Evolutionary conservation across 2,113 vertebrate species (phyloP).

Genomic region (Poicephalus meyeri): DNA sequence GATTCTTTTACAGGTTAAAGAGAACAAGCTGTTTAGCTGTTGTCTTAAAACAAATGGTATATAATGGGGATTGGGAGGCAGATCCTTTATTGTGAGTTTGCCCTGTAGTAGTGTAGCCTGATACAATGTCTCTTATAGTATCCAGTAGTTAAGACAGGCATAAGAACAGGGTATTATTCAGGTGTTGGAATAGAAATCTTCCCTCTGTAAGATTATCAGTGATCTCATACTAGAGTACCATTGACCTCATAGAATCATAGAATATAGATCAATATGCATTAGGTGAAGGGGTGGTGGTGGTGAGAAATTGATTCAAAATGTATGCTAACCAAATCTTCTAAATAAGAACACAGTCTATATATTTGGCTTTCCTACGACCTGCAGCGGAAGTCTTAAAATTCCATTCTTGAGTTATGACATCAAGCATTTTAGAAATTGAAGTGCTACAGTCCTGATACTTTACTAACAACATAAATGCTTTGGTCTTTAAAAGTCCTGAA

Average conservation of each 20-base stretch:
- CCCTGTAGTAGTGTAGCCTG: neutral
- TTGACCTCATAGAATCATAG: neutral
- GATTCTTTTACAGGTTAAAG: neutral
- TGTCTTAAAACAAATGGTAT: neutral
- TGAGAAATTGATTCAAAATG: neutral
- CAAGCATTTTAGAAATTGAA: neutral
- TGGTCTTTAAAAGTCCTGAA: neutral
- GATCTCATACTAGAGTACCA: neutral
- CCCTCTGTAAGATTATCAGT: neutral
- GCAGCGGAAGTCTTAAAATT: neutral
- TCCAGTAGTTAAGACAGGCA: neutral
- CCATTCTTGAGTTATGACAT: neutral
- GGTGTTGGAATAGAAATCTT: neutral
- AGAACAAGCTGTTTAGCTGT: neutral
- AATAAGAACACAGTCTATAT: neutral
- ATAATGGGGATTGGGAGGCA: rapidly evolving
- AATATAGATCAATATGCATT: neutral
- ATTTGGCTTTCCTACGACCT: neutral
- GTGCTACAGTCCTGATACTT: neutral
- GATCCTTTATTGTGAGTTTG: neutral
- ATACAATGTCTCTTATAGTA: rapidly evolving
- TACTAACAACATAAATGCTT: neutral
- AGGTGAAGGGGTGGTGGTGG: neutral
- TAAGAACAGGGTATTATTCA: neutral
- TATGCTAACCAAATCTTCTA: neutral